Evolutionary conservation across 1,140 invertebrate genomes (phyloP).

Genomic region (Neuroterus valhalla): DNA sequence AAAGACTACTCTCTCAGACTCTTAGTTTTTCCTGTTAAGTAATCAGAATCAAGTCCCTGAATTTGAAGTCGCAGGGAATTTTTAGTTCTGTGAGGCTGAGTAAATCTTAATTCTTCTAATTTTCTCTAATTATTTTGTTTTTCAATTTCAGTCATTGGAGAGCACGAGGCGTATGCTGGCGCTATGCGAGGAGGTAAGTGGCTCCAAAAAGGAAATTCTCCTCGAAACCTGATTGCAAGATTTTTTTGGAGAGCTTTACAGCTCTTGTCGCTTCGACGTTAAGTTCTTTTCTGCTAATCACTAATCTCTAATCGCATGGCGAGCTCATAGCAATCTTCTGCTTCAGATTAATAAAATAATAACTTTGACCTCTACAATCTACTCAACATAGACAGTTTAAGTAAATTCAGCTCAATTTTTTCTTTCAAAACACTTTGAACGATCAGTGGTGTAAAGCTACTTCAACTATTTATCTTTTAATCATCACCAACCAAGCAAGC

Average conservation of each 20-base stretch:
- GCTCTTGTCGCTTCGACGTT: slow-evolving; percentile 9
- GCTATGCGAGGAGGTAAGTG: slow-evolving; percentile 96
- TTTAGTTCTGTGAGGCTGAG: too few relatives aligned
- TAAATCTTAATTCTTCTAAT: background rate
- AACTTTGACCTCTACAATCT: background rate
- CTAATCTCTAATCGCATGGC: slow-evolving; percentile 26
- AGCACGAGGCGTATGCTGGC: slow-evolving; percentile 96
- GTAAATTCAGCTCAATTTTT: background rate
- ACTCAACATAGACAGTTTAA: background rate
- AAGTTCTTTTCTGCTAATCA: background rate
- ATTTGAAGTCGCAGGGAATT: too few relatives aligned
- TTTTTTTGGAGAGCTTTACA: background rate
- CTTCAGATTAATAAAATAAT: slow-evolving; percentile 21
- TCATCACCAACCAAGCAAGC: slow-evolving; percentile 1
- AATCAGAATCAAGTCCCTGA: too few relatives aligned
- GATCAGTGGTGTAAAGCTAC: slow-evolving; percentile 22
- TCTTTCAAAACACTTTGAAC: slow-evolving; percentile 6
- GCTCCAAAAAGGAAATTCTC: background rate
- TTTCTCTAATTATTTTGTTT: slow-evolving; percentile 30
- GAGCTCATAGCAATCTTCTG: slow-evolving; percentile 1
- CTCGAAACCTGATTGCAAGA: too few relatives aligned
- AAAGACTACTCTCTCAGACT: too few relatives aligned
- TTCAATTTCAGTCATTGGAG: slow-evolving; percentile 92
- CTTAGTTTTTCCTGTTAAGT: too few relatives aligned
- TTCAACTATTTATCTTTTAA: background rate